Evolutionary conservation across 2,113 vertebrate genomes (phyloP), one percentile per base, ranked within the genome.

Genomic region (Enhydra lutris): DNA sequence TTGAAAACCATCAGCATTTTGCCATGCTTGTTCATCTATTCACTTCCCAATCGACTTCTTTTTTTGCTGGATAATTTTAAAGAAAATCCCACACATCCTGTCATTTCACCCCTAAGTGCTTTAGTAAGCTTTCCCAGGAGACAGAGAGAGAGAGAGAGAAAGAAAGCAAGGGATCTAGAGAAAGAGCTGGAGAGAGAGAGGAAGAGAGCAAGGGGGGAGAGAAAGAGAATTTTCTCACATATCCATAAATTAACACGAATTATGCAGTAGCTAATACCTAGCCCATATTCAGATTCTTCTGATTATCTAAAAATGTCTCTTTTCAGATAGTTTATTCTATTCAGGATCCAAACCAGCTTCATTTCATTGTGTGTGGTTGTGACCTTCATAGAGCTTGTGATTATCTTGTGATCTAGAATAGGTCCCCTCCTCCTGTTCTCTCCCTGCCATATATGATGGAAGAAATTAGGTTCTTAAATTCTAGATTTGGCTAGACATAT

Each of bases 21-120:
- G 5, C 15, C 39, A 34, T 29, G 31, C 17, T 69, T 76, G 10
- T 36, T 88, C 47, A 91, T 73, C 21, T 76, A 14, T 23, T 65
- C 15, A 21, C 55, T 82, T 92, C 73, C 29, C 42, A 82, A 26
- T 47, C 0, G 57, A 5, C 26, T 15, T n/a, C 29, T n/a, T 63
- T 65, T 59, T 57, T 73, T 42, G 36, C 50, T 95, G 26, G 59
- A 82, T 52, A 74, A 65, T 81, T 93, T 97, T 65, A 63, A 95
- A 81, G 57, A 26, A 71, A 86, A 59, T 34, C 50, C 7, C 10
- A 24, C 13, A n/a, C 5, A 52, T 52, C 39, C 42, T 61, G 50
- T 76, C 47, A 61, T 91, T 94, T 95, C 3, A 84, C 20, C 7
- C 10, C 14, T 80, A 67, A 59, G 57, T 24, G 21, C 6, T 31